Conservation (phyloP, 2,888 invertebrate genomes). For the Microdon myrmicae region DNA sequence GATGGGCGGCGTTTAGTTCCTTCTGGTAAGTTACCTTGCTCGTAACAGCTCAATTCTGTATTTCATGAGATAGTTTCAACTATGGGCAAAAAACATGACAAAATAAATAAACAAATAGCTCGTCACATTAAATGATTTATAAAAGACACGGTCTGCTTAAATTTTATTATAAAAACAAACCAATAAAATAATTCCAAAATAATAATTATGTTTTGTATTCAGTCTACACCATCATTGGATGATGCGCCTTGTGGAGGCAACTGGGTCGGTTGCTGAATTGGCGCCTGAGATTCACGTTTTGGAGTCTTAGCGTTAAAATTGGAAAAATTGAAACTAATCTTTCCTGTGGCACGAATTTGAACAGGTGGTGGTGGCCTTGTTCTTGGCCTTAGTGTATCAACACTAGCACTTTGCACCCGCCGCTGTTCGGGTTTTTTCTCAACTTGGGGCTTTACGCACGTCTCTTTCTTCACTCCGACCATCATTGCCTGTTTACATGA, state of each 20-base stretch:
- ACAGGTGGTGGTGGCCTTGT: conserved; percentile 55
- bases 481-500: conserved; percentile 53
- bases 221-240: background rate
- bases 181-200: too few relatives aligned
- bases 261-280: conserved; percentile 30
- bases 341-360: conserved; percentile 58
- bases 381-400: conserved; percentile 9
- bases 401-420: conserved; percentile 23
- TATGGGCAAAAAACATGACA: too few relatives aligned
- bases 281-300: conserved; percentile 64
- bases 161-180: too few relatives aligned
- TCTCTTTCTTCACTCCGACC: conserved; percentile 36
- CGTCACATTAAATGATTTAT: too few relatives aligned
- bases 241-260: background rate
- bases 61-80: too few relatives aligned
- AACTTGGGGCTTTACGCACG: conserved; percentile 16
- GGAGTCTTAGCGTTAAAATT: conserved; percentile 58
- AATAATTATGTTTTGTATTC: background rate
- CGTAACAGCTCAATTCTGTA: too few relatives aligned
- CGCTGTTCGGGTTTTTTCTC: conserved; percentile 29
- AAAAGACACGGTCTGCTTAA: too few relatives aligned
- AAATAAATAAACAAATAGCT: too few relatives aligned
- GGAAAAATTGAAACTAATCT: conserved; percentile 62
- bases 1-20: too few relatives aligned
- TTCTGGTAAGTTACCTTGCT: too few relatives aligned